Conservation (phyloP, 2,797 vertebrate species). For the Phalloptychus januarius region DNA sequence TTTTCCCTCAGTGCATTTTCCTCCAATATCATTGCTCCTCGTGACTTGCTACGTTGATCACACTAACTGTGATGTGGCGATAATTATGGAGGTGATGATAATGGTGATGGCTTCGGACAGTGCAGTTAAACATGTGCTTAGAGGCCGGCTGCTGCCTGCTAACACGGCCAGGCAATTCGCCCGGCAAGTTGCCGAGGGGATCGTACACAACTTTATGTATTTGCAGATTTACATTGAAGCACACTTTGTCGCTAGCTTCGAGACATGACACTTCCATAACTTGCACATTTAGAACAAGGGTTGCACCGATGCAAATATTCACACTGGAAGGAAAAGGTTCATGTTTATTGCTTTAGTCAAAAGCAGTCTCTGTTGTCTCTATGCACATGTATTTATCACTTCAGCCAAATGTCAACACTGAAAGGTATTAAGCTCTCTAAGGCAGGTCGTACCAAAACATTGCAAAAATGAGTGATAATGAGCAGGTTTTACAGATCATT, state of each 20-base stretch:
- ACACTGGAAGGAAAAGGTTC: not conserved
- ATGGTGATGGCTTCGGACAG: conserved; percentile 58
- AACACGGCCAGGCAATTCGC: conserved; percentile 16
- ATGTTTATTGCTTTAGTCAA: not conserved
- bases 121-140: conserved; percentile 48
- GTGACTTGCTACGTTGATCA: conserved; percentile 61
- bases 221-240: not conserved
- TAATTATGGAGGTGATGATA: conserved; percentile 58
- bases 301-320: not conserved
- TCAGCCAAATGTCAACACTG: not conserved
- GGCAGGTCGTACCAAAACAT: not conserved
- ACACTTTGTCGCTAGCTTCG: not conserved
- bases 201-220: not conserved
- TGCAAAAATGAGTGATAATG: not conserved
- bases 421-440: not conserved
- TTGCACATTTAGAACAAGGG: no score
- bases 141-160: conserved; percentile 20
- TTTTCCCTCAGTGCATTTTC: conserved; percentile 41
- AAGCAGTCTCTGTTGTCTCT: no score
- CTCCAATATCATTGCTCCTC: conserved; percentile 55
- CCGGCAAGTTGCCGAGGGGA: not conserved
- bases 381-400: not conserved
- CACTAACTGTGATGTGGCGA: conserved; percentile 61
- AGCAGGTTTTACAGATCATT: not conserved
- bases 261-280: not conserved